phyloP scores from a whole-genome alignment of 2,888 invertebrate species.

The Drosophila mettleri region DNA sequence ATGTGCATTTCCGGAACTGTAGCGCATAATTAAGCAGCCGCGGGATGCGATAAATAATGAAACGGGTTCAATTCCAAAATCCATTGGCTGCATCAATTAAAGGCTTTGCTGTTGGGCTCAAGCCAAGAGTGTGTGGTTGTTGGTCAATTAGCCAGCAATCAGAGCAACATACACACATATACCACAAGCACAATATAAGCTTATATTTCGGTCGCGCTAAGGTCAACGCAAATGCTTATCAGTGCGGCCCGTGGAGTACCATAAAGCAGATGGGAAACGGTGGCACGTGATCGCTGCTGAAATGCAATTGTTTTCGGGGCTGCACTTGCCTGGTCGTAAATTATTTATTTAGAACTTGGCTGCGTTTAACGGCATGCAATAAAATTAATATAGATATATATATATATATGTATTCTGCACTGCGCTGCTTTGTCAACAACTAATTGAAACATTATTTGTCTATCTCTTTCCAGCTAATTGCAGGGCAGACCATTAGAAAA shows the following conservation, averaged over 20 bases:
- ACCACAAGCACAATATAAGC: not conserved
- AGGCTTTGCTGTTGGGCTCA: conserved; percentile 23
- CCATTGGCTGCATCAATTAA: conserved; percentile 45
- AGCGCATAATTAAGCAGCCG: conserved; percentile 64
- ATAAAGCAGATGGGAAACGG: conserved; percentile 35
- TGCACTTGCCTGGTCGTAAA: conserved; percentile 42
- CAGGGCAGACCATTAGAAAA: conserved; percentile 40
- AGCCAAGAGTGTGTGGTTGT: conserved; percentile 28
- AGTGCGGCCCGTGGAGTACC: conserved; percentile 16
- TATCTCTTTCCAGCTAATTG: conserved; percentile 46
- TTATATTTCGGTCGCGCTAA: conserved; percentile 9
- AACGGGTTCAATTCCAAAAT: conserved; percentile 39
- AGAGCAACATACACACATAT: not conserved
- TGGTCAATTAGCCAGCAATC: conserved; percentile 35
- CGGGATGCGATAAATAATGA: conserved; percentile 68
- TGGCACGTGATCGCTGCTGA: conserved; percentile 56
- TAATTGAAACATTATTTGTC: conserved; percentile 63
- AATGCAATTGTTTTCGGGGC: conserved; percentile 24
- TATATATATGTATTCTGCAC: conserved; percentile 34
- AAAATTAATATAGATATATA: conserved; percentile 45
- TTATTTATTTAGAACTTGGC: conserved; percentile 58
- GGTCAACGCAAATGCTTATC: conserved; percentile 46
- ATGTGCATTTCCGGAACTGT: conserved; percentile 55
- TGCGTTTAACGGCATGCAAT: conserved; percentile 56
- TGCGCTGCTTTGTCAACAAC: conserved; percentile 62